These are phyloP conservation scores for Oligia fasciuncula DNA, from an alignment of 2,888 invertebrate species.

Conservation along the genomic window DNA sequence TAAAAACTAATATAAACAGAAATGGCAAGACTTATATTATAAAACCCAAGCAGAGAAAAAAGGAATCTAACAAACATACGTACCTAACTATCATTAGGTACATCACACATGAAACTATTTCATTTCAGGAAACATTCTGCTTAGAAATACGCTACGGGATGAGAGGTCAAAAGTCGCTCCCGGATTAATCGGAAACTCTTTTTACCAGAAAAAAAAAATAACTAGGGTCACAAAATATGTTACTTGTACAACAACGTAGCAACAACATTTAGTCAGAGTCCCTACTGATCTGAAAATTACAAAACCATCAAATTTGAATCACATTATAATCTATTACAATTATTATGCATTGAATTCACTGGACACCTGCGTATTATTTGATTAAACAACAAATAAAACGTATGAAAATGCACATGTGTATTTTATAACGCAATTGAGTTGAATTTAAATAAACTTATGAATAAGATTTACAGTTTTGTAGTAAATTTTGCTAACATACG, in stretches of 20 bases:
- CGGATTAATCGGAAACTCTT: constrained; percentile 47
- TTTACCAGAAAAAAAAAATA: constrained; percentile 56
- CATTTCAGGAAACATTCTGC: not conserved
- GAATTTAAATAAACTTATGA: not conserved
- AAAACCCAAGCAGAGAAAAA: not conserved
- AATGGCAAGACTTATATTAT: not conserved
- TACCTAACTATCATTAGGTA: not conserved
- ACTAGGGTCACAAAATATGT: constrained; percentile 22
- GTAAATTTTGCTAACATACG: not conserved
- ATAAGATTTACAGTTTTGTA: not conserved
- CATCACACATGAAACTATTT: constrained; percentile 3
- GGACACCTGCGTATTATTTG: not conserved
- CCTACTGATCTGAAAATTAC: not conserved
- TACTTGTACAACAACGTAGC: not conserved
- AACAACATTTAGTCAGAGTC: not conserved
- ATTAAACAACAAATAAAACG: not conserved
- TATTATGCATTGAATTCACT: not conserved
- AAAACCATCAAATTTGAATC: not conserved
- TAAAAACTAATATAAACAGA: not conserved
- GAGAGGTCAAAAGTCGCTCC: not conserved
- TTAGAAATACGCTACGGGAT: not conserved
- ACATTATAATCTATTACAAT: no score
- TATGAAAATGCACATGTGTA: not conserved
- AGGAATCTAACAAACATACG: no score
- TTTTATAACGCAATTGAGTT: not conserved